Evolutionary conservation across 2,113 vertebrate genomes (phyloP), one percentile per base, ranked within the genome.

Genomic region (Bostrychus sinensis): DNA sequence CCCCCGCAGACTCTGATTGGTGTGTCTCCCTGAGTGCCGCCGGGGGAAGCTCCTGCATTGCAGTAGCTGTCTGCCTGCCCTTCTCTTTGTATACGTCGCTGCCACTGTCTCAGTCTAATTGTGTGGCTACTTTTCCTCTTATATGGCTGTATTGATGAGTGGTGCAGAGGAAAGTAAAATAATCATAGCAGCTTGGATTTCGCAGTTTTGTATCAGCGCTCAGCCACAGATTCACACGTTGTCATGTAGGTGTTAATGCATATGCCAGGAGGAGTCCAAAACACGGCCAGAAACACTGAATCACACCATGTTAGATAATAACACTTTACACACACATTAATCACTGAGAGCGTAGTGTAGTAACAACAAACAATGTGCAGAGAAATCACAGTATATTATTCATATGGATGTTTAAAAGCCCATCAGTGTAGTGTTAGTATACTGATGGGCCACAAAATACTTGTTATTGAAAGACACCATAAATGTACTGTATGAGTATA

Each of bases 31-130:
- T 75, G 71, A 70, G 72, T 79, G 12, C 46, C 19, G 3, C 36
- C 51, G 70, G 46, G 75, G 70, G 60, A 79, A 72, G 75, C 69
- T 76, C 77, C 88, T 89, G 85, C 87, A 89, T 82, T 89, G 90
- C 89, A 90, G 90, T 72, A 68, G 66, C 68, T 80, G 77, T 63
- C 76, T 81, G 71, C 66, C 56, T 65, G 58, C 51, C 36, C 72
- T 67, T 65, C 36, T 85, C 39, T 69, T 9, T 75, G 63, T 50
- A 3, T 68, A 19, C 12, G n/a, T 54, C 46, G 32, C 39, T 42
- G 50, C 32, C 11, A 54, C 50, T 28, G 54, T 46, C 41, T 13
- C 37, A 19, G 51, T 59, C 45, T 2, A 22, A 58, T 59, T 72
- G 28, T 56, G 46, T 57, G 60, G 26, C 42, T 36, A 30, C 26